A percentile compares a stretch with the other conserved stretches of the same genome.
Evolutionary conservation across 2,113 vertebrate genomes (phyloP).

Genomic region (Silurus glanis): DNA sequence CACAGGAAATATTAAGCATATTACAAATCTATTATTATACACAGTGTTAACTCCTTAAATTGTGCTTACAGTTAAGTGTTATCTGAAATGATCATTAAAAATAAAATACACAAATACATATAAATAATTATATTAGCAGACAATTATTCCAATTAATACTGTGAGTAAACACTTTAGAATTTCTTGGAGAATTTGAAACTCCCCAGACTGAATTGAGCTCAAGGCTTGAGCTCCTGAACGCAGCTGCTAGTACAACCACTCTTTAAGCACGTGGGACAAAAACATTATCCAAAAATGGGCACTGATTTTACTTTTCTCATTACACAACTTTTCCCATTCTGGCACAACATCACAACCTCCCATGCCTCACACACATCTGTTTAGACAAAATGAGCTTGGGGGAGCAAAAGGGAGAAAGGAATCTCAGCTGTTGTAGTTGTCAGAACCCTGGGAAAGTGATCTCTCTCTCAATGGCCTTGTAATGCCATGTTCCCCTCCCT

Average conservation of each 20-base stretch:
- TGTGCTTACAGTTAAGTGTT: neutral
- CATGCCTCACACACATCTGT: conserved; percentile 66
- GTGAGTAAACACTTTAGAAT: conserved; percentile 1
- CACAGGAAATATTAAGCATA: neutral
- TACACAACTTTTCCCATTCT: conserved; percentile 70
- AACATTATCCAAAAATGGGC: conserved; percentile 59
- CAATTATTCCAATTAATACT: neutral
- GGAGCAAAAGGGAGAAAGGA: conserved; percentile 56
- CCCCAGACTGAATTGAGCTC: neutral
- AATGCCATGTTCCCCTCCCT: conserved; percentile 55
- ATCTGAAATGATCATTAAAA: neutral
- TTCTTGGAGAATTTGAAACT: neutral
- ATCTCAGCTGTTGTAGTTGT: conserved; percentile 79
- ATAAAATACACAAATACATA: neutral
- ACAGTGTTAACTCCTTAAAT: neutral
- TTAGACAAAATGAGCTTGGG: conserved; percentile 56
- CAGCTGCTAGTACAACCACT: conserved; percentile 51
- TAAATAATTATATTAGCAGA: neutral
- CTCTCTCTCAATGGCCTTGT: conserved; percentile 43
- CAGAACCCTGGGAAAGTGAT: conserved; percentile 82
- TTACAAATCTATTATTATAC: neutral
- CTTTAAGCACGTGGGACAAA: conserved; percentile 61
- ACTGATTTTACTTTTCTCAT: conserved; percentile 65
- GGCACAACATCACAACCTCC: conserved; percentile 75
- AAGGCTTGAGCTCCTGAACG: conserved; percentile 23